Evolutionary conservation across 2,113 vertebrate species (phyloP).

Genomic region (Lasiurus borealis): DNA sequence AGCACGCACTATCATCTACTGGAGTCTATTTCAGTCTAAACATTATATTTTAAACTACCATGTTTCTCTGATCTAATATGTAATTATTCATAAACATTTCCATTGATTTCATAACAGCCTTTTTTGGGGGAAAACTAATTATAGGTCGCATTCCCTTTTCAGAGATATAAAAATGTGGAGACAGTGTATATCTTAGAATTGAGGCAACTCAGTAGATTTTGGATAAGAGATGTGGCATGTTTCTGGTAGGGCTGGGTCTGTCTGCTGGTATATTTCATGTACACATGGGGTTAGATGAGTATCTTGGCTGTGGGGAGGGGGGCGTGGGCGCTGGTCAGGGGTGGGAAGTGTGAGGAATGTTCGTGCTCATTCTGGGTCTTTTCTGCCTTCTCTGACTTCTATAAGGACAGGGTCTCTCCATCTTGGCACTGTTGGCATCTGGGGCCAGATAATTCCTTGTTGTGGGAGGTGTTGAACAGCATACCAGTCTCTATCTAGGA

Average conservation of each 20-base stretch:
- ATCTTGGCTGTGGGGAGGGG: not conserved
- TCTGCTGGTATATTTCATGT: not conserved
- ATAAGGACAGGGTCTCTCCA: not conserved
- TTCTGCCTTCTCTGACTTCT: not conserved
- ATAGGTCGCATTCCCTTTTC: not conserved
- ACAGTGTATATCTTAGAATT: not conserved
- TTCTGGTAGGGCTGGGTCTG: not conserved
- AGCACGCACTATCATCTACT: not conserved
- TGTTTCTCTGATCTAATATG: not conserved
- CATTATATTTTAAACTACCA: not conserved
- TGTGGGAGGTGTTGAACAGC: not conserved
- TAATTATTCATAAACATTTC: not conserved
- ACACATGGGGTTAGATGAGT: accelerated
- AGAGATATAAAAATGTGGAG: not conserved
- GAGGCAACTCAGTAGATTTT: not conserved
- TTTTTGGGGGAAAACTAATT: not conserved
- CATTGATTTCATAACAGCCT: not conserved
- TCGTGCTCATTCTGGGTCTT: not conserved
- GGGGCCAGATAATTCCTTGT: not conserved
- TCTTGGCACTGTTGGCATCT: not conserved
- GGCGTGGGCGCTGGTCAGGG: too few relatives aligned
- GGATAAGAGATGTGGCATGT: not conserved
- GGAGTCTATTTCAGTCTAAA: not conserved
- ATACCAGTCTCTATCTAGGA: not conserved
- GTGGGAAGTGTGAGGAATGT: not conserved